Evolutionary conservation across 2,113 vertebrate species (phyloP).

Genomic region (Arvicanthis niloticus): DNA sequence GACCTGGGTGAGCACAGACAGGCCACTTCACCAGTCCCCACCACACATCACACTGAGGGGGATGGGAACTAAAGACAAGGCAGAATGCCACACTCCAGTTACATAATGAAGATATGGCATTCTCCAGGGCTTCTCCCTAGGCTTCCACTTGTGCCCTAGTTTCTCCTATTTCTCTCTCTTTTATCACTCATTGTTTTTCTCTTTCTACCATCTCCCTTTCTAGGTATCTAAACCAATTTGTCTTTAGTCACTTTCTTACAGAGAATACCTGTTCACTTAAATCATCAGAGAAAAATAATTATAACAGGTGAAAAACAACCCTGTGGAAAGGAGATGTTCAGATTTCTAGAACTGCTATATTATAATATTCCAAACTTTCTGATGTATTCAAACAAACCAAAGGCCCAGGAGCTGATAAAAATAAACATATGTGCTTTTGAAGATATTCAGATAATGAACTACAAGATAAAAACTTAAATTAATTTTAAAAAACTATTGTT

Average conservation of each 20-base stretch:
- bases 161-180: background rate
- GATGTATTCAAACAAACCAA: background rate
- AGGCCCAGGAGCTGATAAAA: background rate
- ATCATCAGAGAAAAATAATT: background rate
- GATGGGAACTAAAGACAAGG: background rate
- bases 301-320: background rate
- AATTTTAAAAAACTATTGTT: background rate
- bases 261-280: background rate
- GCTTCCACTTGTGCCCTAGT: background rate
- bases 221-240: background rate
- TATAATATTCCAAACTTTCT: background rate
- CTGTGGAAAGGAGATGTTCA: background rate
- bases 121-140: background rate
- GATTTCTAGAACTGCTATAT: background rate
- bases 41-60: background rate
- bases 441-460: background rate
- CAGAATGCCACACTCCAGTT: background rate
- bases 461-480: background rate
- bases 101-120: background rate
- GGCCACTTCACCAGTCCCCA: constrained; percentile 24
- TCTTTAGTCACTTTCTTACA: background rate
- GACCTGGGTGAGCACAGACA: constrained; percentile 59
- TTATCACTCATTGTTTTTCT: background rate
- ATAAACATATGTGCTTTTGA: background rate
- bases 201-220: background rate